Evolutionary conservation across 1,140 invertebrate species (phyloP), one percentile per base, ranked within the genome.

Genomic region (Eubasilissa regina): DNA sequence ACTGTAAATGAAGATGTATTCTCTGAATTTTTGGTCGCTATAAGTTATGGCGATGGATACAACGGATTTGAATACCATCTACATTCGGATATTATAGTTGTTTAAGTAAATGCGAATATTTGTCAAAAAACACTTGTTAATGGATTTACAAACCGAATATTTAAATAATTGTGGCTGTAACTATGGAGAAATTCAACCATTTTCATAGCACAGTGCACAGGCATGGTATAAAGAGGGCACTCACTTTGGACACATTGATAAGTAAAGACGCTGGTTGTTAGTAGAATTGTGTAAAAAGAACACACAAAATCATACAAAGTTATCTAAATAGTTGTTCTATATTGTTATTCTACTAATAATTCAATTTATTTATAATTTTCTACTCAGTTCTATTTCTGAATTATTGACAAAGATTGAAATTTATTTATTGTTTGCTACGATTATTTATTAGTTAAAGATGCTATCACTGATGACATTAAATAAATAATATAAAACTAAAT

Each of bases 191-290:
- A 35, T 58, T 19, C 55, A 58, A 58, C 4, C 11, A 53, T n/a
- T 53, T 12, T 53, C 0, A 53, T 25, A 64, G 45, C 66, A 70
- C 66, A 35, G 66, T 70, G 15, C 66, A 70, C 44, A 70, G 17
- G 66, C 66, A 70, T 48, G 44, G 66, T 21, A 44, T 15, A 70
- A 48, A 51, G 47, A 51, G 47, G 45, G 45, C 15, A 70, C 66
- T 70, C 66, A 70, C 51, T 21, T 66, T 15, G 66, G 66, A 70
- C 66, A 70, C 45, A 70, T 70, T 48, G 66, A 70, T 70, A 70
- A 70, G 66, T 70, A 70, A 70, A 70, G 48, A 70, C 51, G 66
- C 45, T 70, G 66, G 66, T 70, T 48, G 66, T 70, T 70, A 70
- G 66, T 70, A 8, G 12, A 70, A 51, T 53, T 19, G 21, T 64